Base-by-base conservation (phyloP, 2,888 invertebrate genomes). In the Sialis fuliginosa region DNA sequence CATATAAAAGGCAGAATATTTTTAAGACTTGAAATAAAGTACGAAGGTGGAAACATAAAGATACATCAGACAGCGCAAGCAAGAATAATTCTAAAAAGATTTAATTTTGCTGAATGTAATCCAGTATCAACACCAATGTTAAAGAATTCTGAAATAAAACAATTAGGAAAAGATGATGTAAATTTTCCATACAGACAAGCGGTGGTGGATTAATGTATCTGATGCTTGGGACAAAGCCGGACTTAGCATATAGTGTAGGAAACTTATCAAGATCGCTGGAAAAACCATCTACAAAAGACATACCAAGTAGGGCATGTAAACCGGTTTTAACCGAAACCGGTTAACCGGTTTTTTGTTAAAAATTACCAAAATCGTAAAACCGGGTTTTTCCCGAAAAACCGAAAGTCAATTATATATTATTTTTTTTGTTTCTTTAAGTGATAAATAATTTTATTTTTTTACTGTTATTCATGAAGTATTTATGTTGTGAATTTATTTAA, bases 271-370 rank as follows among this genome's bases (percentile, higher is more conserved):
- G 34, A 9, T 34, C 34, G 9, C 34, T 34, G 6, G 50, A 51
- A 48, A 56, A 53, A 50, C 55, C 53, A 49, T 55, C 55, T n/a
- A 39, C 35, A 42, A 51, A 55, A n/a, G n/a, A n/a, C n/a, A n/a
- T n/a, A n/a, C n/a, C n/a, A n/a, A n/a, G n/a, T n/a, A n/a, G n/a
- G n/a, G n/a, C n/a, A n/a, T n/a, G n/a, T n/a, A n/a, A n/a, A n/a
- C n/a, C n/a, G n/a, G n/a, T n/a, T n/a, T n/a, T n/a, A n/a, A n/a
- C n/a, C n/a, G n/a, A n/a, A n/a, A n/a, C n/a, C n/a, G n/a, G n/a
- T n/a, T n/a, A n/a, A n/a, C n/a, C n/a, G n/a, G n/a, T n/a, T n/a
- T n/a, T n/a, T n/a, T n/a, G n/a, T n/a, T n/a, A n/a, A n/a, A n/a
- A n/a, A n/a, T n/a, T n/a, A n/a, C n/a, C n/a, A n/a, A n/a, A n/a